Base-by-base conservation (phyloP, 2,888 invertebrate species). In the Balanococcus diminutus region DNA sequence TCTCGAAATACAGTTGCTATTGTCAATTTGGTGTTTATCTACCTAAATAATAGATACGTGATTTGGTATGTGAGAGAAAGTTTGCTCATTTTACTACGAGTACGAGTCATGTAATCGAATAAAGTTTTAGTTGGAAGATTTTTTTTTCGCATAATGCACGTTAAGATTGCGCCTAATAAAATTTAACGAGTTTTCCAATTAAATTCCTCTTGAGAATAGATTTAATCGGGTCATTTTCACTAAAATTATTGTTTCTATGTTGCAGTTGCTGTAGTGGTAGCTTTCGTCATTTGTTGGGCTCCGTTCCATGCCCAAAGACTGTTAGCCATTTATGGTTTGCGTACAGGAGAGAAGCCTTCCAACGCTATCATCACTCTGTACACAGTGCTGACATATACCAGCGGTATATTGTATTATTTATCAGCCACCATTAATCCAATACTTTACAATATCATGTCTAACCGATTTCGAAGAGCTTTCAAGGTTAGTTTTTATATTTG, bases 391-490 rank as follows among this genome's bases (percentile, higher is more conserved):
- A 96, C 94, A 3, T 96, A 97, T 90, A 92, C 94, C 51, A 97
- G 96, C 0, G 98, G 98, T 0, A 93, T 98, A 0, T 93, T 97
- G 87, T 98, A 98, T 91, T 98, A 96, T 90, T 90, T 97, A 88
- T 97, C 97, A 8, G 96, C 98, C 11, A 96, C 96, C 89, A 94
- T 98, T 89, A 98, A 98, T 90, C 98, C 98, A 0, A 92, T 98
- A 87, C 92, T 98, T 56, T 98, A 98, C 91, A 96, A 97, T 90
- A 95, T 97, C 86, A 96, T 98, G 97, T 97, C 97, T 11, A 94
- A 96, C 90, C 97, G 97, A 90, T 98, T 97, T 90, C 92, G 97
- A 81, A 95, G 88, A 72, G 88, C 88, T 19, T 88, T 88, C 86
- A 89, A 88, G 88, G 88, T 89, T 81, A 87, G 87, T 88, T 46